These are phyloP conservation scores for Diarsia mendica DNA, from an alignment of 2,888 invertebrate species.

Conservation along the genomic window DNA sequence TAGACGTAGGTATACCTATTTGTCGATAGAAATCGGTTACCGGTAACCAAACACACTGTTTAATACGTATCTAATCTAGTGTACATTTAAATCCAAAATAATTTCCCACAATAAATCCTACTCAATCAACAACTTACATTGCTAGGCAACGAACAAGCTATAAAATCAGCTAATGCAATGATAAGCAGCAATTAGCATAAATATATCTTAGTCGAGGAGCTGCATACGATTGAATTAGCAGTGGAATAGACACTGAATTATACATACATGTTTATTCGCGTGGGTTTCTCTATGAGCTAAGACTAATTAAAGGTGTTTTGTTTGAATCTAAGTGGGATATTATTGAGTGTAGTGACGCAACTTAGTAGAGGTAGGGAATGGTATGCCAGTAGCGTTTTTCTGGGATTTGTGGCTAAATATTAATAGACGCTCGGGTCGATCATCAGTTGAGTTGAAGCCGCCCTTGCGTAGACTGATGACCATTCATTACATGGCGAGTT, in stretches of 20 bases:
- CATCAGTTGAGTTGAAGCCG: too few species aligned
- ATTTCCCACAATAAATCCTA: slow-evolving; percentile 20
- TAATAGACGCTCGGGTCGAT: too few species aligned
- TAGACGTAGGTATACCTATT: too few species aligned
- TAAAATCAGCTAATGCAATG: slow-evolving; percentile 39
- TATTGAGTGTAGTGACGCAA: neutral
- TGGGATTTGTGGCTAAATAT: neutral
- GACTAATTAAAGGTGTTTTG: neutral
- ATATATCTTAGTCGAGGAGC: slow-evolving; percentile 15
- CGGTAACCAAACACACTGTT: too few species aligned
- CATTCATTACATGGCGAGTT: too few species aligned
- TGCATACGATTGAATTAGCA: slow-evolving; percentile 38
- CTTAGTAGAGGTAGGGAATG: neutral
- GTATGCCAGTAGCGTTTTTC: too few species aligned
- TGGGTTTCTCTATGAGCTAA: slow-evolving; percentile 5
- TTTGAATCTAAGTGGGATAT: slow-evolving; percentile 2
- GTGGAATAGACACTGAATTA: slow-evolving; percentile 31
- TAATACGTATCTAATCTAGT: too few species aligned
- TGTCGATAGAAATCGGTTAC: too few species aligned
- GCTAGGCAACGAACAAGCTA: slow-evolving; percentile 31
- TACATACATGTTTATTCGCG: slow-evolving; percentile 22
- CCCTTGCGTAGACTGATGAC: too few species aligned
- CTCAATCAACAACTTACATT: slow-evolving; percentile 6
- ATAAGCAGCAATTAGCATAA: too few species aligned
- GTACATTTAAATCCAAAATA: neutral